A percentile compares a stretch with the other conserved stretches of the same genome.
These are phyloP conservation scores for Corynorhinus townsendii DNA, from an alignment of 2,113 vertebrate genomes.

Conservation along the genomic window DNA sequence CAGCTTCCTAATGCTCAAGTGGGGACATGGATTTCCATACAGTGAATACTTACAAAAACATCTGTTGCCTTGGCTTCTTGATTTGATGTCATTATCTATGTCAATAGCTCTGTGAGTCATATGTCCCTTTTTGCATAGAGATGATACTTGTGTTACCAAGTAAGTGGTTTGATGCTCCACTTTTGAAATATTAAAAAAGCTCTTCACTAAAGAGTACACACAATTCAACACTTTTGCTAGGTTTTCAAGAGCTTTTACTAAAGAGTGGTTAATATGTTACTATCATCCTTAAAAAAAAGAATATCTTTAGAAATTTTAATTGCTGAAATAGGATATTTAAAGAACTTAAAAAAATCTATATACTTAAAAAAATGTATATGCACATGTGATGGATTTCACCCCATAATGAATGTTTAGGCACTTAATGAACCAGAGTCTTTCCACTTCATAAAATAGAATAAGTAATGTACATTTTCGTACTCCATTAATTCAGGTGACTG, in stretches of 20 bases:
- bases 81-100: neutral
- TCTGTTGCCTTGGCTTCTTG: neutral
- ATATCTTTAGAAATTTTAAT: neutral
- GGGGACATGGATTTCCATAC: neutral
- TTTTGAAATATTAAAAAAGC: neutral
- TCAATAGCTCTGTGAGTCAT: neutral
- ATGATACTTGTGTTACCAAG: neutral
- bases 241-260: slow-evolving; percentile 23
- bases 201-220: neutral
- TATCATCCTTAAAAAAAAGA: neutral
- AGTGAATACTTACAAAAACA: neutral
- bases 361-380: neutral
- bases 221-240: neutral
- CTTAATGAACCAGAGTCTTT: slow-evolving; percentile 49
- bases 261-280: neutral
- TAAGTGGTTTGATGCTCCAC: neutral
- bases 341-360: neutral
- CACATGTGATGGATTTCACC: neutral
- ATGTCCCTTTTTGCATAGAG: neutral
- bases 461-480: slow-evolving; percentile 41
- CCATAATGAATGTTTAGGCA: slow-evolving; percentile 43
- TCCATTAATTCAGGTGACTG: slow-evolving; percentile 48
- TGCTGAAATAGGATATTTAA: neutral
- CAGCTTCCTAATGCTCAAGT: neutral
- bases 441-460: slow-evolving; percentile 32